A percentile compares a stretch with the other conserved stretches of the same genome.
phyloP scores from a whole-genome alignment of 2,888 invertebrate genomes.

The Drosophila atroscutellata region DNA sequence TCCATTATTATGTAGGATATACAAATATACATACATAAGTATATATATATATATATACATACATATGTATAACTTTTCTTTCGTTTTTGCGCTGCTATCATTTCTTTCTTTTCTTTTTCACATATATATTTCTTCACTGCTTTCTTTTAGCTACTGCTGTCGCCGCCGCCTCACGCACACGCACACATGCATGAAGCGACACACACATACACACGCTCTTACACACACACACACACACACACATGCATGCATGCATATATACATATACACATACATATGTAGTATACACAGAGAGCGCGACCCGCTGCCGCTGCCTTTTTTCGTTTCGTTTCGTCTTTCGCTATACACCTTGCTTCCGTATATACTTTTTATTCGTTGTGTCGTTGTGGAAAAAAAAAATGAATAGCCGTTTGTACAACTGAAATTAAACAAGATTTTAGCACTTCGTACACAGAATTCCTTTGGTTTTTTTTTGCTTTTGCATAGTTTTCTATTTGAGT shows the following conservation, averaged over 20 bases:
- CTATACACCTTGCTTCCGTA: constrained; percentile 76
- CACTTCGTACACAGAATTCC: constrained; percentile 38
- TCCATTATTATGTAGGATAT: constrained; percentile 32
- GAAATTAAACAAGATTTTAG: constrained; percentile 40
- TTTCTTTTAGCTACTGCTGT: constrained; percentile 67
- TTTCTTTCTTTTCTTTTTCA: constrained; percentile 65
- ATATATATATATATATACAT: constrained; percentile 15
- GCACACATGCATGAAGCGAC: constrained; percentile 44
- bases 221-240: constrained; percentile 35
- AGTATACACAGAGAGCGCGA: constrained; percentile 43
- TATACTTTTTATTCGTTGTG: constrained; percentile 66
- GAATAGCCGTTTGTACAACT: constrained; percentile 47
- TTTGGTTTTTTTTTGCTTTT: constrained; percentile 12
- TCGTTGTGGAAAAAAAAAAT: constrained; percentile 43
- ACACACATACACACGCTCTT: constrained; percentile 17
- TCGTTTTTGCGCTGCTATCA: constrained; percentile 62
- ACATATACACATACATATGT: constrained; percentile 20
- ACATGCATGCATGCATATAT: constrained; percentile 25
- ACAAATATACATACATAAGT: constrained; percentile 18
- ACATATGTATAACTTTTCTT: constrained; percentile 51
- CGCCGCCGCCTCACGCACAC: constrained; percentile 66
- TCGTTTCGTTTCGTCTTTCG: constrained; percentile 66
- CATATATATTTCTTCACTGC: constrained; percentile 64
- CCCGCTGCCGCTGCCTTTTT: constrained; percentile 63
- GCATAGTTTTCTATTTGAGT: constrained; percentile 42